Percentiles rank a stretch among this genome's conserved stretches.
Conservation (phyloP, 1,140 invertebrate species). For the Bombus soroeensis region DNA sequence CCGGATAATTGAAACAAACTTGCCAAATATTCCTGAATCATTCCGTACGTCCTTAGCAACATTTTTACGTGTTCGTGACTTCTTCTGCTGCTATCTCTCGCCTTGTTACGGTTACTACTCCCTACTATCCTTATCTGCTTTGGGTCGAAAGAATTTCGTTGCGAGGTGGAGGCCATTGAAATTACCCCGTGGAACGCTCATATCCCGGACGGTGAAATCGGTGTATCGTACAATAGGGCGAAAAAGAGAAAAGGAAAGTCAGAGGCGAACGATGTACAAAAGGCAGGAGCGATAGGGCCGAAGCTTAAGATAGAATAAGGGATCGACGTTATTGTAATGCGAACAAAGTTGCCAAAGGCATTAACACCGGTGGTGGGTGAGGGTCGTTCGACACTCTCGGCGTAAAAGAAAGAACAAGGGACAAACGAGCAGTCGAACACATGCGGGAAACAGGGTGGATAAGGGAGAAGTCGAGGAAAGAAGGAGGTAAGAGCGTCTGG, state of each 20-base stretch:
- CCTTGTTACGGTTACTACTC: too few species aligned
- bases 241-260: conserved; percentile 4
- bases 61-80: background rate
- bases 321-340: conserved; percentile 49
- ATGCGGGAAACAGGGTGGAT: conserved; percentile 46
- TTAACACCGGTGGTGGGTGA: conserved; percentile 73
- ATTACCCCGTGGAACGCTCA: conserved; percentile 5
- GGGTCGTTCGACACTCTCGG: conserved; percentile 61
- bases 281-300: background rate
- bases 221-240: background rate
- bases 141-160: background rate
- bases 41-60: background rate
- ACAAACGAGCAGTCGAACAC: conserved; percentile 19
- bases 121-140: too few species aligned
- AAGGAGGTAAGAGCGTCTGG: background rate
- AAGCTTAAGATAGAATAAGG: background rate
- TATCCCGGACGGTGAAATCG: background rate
- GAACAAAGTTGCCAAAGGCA: conserved; percentile 76
- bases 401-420: conserved; percentile 56
- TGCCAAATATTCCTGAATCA: conserved; percentile 11
- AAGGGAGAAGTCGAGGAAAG: conserved; percentile 2
- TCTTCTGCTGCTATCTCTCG: background rate
- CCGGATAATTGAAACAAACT: conserved; percentile 31
- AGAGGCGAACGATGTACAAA: background rate
- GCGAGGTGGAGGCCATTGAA: background rate